These are phyloP conservation scores for Octodon degus DNA, from an alignment of 2,113 vertebrate species.

Conservation along the genomic window DNA sequence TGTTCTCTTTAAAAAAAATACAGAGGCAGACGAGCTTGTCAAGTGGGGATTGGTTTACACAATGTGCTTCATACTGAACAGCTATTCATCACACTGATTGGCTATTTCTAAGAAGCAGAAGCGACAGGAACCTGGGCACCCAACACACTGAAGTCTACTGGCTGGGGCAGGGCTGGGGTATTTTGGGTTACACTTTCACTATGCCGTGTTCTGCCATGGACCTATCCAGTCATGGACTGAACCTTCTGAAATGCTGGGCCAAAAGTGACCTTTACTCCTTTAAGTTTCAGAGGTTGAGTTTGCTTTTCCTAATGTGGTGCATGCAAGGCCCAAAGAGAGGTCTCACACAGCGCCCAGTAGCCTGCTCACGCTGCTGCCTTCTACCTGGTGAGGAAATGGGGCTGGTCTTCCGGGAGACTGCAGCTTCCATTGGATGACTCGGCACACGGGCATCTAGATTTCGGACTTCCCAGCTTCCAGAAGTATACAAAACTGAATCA, in stretches of 20 bases:
- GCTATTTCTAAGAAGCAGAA: not conserved
- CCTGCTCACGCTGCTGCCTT: not conserved
- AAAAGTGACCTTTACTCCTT: not conserved
- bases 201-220: not conserved
- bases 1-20: not conserved
- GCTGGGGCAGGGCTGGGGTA: too few species aligned
- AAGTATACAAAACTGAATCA: not conserved
- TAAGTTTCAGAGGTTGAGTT: not conserved
- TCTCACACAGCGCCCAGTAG: not conserved
- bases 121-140: too few species aligned
- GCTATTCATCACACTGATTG: not conserved
- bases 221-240: not conserved
- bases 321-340: not conserved
- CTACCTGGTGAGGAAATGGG: fast-evolving
- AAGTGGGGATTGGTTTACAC: not conserved
- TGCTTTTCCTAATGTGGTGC: not conserved
- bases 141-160: not conserved
- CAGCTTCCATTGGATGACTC: not conserved
- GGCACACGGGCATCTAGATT: not conserved
- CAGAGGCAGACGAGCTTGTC: not conserved
- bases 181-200: not conserved
- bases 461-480: not conserved
- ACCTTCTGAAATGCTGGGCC: not conserved
- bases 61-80: not conserved
- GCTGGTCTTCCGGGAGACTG: not conserved